These are phyloP conservation scores for Apantesis nais DNA, from an alignment of 2,888 invertebrate species.

Conservation along the genomic window DNA sequence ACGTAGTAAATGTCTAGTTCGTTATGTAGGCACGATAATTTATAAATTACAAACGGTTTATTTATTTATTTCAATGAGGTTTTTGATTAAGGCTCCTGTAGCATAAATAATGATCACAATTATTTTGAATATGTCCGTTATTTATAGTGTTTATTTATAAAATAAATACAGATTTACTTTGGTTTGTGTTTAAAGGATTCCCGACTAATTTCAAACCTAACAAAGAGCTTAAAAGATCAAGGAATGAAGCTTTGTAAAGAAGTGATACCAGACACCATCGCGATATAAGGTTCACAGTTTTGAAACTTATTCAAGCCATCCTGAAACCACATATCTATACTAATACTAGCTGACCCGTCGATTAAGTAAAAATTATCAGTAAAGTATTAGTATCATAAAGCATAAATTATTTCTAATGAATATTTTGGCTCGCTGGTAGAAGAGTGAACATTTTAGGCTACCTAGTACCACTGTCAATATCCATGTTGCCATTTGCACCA, in stretches of 20 bases:
- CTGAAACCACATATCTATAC: too few relatives aligned
- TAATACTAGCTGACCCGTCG: too few relatives aligned
- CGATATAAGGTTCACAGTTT: too few relatives aligned
- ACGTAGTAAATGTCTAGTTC: conserved; percentile 23
- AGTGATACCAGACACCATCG: neutral
- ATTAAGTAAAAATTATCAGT: too few relatives aligned
- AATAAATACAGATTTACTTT: neutral
- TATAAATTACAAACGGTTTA: conserved; percentile 11
- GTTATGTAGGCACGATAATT: conserved; percentile 4
- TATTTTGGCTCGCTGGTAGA: too few relatives aligned
- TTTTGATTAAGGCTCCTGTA: conserved; percentile 3
- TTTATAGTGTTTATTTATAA: neutral
- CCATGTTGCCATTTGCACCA: too few relatives aligned
- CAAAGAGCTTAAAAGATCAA: neutral
- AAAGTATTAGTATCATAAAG: too few relatives aligned
- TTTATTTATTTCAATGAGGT: conserved; percentile 5
- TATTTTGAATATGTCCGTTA: neutral
- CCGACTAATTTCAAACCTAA: neutral
- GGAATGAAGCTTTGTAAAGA: neutral
- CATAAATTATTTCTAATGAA: too few relatives aligned
- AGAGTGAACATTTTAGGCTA: too few relatives aligned
- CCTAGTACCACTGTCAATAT: too few relatives aligned
- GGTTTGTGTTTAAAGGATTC: neutral
- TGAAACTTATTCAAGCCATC: too few relatives aligned
- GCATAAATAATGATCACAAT: neutral